Conservation (phyloP, 2,113 vertebrate genomes). For the Ardeotis arabs region DNA sequence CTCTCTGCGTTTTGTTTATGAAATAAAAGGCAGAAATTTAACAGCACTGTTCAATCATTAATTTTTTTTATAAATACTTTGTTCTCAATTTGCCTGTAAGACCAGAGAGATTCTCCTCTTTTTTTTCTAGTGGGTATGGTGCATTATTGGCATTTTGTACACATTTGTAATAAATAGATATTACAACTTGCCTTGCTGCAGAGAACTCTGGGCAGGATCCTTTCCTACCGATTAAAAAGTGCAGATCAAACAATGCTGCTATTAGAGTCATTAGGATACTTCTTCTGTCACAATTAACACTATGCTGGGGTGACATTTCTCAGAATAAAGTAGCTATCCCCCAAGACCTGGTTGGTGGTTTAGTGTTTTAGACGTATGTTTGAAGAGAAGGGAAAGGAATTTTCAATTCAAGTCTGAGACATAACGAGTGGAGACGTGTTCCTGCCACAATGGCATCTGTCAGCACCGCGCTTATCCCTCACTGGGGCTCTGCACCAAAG, state of each 20-base stretch:
- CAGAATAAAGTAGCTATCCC: background rate
- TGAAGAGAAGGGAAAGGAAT: background rate
- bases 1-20: background rate
- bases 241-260: background rate
- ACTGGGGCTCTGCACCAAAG: background rate
- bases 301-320: background rate
- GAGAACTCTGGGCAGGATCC: background rate
- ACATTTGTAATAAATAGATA: background rate
- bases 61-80: slow-evolving; percentile 13
- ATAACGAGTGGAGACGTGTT: background rate
- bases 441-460: background rate
- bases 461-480: accelerated
- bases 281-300: background rate
- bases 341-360: background rate
- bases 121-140: background rate
- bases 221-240: background rate
- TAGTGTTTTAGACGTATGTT: background rate
- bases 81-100: background rate
- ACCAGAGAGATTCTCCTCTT: background rate
- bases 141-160: background rate
- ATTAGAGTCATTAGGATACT: background rate
- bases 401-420: background rate
- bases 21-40: slow-evolving; percentile 50
- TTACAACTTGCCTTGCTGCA: background rate
- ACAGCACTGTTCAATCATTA: slow-evolving; percentile 26